These are phyloP conservation scores for Halcyon malimbica DNA, from an alignment of 2,113 vertebrate species.

Conservation along the genomic window DNA sequence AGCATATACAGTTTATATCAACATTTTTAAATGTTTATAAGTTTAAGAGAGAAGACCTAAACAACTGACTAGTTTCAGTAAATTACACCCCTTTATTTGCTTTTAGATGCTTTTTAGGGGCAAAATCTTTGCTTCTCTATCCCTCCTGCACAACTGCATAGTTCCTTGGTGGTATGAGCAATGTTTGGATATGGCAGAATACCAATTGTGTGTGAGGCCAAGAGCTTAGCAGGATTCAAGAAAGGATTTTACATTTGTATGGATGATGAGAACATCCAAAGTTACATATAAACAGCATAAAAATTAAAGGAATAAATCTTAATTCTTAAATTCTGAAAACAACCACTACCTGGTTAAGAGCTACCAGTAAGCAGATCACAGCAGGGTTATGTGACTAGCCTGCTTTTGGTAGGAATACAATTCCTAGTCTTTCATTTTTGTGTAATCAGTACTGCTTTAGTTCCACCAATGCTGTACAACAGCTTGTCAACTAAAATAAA, in stretches of 20 bases:
- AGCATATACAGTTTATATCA: neutral
- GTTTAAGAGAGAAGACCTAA: neutral
- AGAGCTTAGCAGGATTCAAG: neutral
- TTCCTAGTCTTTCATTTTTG: neutral
- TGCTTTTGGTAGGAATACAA: neutral
- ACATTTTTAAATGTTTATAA: neutral
- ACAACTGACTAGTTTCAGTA: slow-evolving; percentile 4
- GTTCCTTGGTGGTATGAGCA: neutral
- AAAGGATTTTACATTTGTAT: neutral
- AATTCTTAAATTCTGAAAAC: neutral
- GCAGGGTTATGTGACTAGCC: neutral
- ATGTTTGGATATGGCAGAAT: neutral
- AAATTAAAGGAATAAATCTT: neutral
- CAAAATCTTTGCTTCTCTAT: neutral
- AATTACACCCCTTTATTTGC: neutral
- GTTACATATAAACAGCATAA: neutral
- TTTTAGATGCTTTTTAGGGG: neutral
- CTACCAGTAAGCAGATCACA: neutral
- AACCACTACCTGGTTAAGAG: neutral
- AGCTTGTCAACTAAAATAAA: neutral
- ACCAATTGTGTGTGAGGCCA: neutral
- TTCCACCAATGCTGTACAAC: neutral
- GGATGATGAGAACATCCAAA: neutral
- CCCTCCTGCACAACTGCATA: neutral
- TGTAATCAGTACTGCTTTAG: neutral